Evolutionary conservation across 2,113 vertebrate species (phyloP).

Genomic region (Ibidorhyncha struthersii): DNA sequence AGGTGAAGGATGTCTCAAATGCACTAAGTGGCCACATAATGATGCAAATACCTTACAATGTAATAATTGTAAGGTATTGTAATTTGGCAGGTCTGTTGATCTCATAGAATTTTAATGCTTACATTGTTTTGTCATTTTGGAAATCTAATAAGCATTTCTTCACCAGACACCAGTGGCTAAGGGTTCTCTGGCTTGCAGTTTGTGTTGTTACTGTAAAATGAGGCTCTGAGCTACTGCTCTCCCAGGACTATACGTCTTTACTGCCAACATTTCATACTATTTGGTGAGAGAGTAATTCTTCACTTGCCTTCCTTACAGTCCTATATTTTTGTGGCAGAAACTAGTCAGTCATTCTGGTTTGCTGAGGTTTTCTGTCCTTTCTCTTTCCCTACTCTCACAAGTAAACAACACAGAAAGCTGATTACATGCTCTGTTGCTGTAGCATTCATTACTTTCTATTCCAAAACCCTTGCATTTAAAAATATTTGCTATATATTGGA

Average conservation of each 20-base stretch:
- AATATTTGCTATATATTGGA: not conserved
- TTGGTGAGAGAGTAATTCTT: not conserved
- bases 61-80: not conserved
- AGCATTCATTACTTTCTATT: not conserved
- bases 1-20: not conserved
- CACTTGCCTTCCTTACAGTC: not conserved
- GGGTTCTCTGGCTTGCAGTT: not conserved
- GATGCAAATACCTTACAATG: not conserved
- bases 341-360: not conserved
- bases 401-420: not conserved
- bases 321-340: not conserved
- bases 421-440: not conserved
- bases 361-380: not conserved
- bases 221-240: conserved; percentile 1
- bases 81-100: not conserved
- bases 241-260: not conserved
- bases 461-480: not conserved
- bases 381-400: not conserved
- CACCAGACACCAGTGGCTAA: not conserved
- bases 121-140: not conserved
- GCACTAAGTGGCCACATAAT: not conserved
- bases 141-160: not conserved
- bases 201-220: not conserved
- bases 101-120: not conserved
- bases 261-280: not conserved